phyloP scores from a whole-genome alignment of 2,113 vertebrate species.

The Xerus inauris region DNA sequence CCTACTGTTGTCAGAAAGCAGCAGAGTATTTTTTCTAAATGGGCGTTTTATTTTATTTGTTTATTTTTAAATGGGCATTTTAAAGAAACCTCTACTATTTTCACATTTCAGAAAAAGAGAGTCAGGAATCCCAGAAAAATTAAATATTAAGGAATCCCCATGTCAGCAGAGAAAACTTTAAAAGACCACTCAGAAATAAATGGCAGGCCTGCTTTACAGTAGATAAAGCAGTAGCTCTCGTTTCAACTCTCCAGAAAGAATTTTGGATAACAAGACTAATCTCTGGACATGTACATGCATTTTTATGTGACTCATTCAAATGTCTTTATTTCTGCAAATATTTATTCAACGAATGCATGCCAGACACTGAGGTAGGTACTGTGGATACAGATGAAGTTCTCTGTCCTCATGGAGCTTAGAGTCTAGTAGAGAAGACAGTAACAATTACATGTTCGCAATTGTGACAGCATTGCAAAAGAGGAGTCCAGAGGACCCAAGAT shows the following conservation, averaged over 20 bases:
- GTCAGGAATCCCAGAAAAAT: neutral
- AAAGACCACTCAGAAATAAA: constrained; percentile 16
- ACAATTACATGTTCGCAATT: neutral
- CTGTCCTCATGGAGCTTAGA: neutral
- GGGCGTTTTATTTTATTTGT: neutral
- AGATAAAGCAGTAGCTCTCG: neutral
- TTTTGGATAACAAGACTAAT: constrained; percentile 33
- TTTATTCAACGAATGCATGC: neutral
- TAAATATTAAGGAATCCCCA: neutral
- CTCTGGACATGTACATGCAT: neutral
- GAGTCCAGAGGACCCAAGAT: neutral
- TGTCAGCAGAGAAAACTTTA: neutral
- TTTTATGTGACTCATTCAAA: constrained; percentile 19
- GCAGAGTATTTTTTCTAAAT: neutral
- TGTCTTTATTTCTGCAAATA: constrained; percentile 44
- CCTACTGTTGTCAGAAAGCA: neutral
- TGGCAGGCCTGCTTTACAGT: neutral
- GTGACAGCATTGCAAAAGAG: neutral
- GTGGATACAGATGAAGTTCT: neutral
- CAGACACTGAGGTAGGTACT: neutral
- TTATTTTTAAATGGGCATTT: neutral
- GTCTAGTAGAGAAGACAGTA: neutral
- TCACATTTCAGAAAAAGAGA: constrained; percentile 32
- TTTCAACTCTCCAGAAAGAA: constrained; percentile 21
- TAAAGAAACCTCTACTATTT: constrained; percentile 2